These are phyloP conservation scores for Prunella strophiata DNA, from an alignment of 2,797 vertebrate species.

Conservation along the genomic window DNA sequence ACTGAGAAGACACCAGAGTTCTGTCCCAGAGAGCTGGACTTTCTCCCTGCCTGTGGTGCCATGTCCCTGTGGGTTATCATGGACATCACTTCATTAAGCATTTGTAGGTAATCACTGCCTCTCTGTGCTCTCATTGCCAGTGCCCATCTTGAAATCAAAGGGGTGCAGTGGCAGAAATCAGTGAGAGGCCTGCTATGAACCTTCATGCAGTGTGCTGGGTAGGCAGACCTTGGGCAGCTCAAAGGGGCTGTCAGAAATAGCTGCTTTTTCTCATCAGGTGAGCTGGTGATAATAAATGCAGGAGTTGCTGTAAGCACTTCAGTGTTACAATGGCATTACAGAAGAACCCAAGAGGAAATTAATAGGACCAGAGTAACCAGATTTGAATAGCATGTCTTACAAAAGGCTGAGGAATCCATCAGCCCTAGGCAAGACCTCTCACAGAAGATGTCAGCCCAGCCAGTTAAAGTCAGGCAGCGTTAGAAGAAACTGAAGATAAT, in stretches of 20 bases:
- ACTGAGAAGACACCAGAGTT: neutral
- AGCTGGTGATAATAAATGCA: neutral
- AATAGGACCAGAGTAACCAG: neutral
- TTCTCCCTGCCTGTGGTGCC: rapidly evolving
- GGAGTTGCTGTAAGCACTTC: neutral
- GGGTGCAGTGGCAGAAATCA: neutral
- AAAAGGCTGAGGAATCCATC: slow-evolving; percentile 33
- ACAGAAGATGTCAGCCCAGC: slow-evolving; percentile 39
- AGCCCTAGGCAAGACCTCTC: slow-evolving; percentile 26
- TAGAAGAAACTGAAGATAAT: neutral
- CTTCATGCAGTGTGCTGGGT: neutral
- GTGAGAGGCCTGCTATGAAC: neutral
- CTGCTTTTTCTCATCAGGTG: neutral
- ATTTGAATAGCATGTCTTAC: neutral
- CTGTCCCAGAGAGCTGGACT: neutral
- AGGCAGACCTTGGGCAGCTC: neutral
- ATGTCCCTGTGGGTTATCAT: rapidly evolving
- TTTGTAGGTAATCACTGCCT: neutral
- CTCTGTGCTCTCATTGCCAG: neutral
- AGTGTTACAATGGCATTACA: neutral
- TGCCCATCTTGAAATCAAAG: neutral
- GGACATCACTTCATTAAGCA: neutral
- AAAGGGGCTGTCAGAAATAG: neutral
- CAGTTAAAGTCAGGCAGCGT: neutral
- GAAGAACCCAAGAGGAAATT: slow-evolving; percentile 23